Evolutionary conservation across 2,888 invertebrate genomes (phyloP), one percentile per base, ranked within the genome.

Genomic region (Cremastinae sp.): DNA sequence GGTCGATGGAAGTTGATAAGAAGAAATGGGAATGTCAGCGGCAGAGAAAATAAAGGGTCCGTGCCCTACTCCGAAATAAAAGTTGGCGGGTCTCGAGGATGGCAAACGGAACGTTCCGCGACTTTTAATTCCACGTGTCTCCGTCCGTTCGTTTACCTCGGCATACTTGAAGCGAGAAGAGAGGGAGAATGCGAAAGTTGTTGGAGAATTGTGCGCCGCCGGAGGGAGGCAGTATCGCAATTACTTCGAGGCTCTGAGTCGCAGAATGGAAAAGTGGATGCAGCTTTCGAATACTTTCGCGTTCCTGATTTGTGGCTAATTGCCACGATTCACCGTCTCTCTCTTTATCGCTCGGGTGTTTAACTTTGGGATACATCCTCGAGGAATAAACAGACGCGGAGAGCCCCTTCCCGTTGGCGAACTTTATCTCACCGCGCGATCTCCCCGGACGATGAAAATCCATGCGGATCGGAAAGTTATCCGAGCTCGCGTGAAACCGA

Each of bases 231-330:
- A 2, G 2, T 45, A 47, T 65, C 43, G 65, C 47, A 70, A 77
- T 70, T 66, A 70, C 69, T 4, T n/a, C 28, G 28, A 28, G 28
- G 45, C 14, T n/a, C n/a, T 12, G 28, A 62, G 53, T 55, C 35
- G 55, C 37, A 37, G 58, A 45, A 59, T 37, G 2, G 35, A 45
- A 66, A 43, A 64, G 61, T 41, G 20, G 18, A 43, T 39, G 59
- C 58, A 58, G 41, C 53, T 35, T 28, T 64, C 16, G 53, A 53
- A 61, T 58, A 77, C 74, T 80, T 81, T 77, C 64, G 47, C 45
- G 74, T 64, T 61, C 47, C 73, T 82, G 81, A 85, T 85, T 85
- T 83, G 80, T 83, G 80, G 80, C 83, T 84, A 82, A 85, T 84
- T 84, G 81, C 79, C 79, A 77, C n/a, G 41, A 41, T 9, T 41